Evolutionary conservation across 1,140 invertebrate genomes (phyloP), one percentile per base, ranked within the genome.

Genomic region (Pygmarrhopalites habei): DNA sequence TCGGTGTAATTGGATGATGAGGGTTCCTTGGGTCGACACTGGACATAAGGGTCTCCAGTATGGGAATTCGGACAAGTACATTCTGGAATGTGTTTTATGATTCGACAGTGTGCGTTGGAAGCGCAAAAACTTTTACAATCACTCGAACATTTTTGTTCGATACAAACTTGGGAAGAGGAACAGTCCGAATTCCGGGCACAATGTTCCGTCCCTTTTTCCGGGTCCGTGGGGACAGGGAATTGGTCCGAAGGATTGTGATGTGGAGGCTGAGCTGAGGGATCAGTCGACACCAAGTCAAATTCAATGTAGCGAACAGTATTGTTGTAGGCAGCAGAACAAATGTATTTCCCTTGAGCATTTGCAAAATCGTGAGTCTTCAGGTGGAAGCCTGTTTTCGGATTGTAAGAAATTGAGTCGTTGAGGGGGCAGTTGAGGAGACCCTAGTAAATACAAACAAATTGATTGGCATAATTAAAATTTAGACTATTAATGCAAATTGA

Each of bases 351-450:
- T 21, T 43, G 35, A 4, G 47, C 29, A 29, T 66, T 57, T 55
- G 61, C 43, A 58, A 58, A 53, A 21, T 66, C 60, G 26, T 53
- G 30, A 23, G 49, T 51, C 23, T 62, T 57, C 23, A 67, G 21
- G 29, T 58, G 62, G 52, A 67, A 67, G 7, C 66, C 66, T n/a
- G 61, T 58, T 52, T 67, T 67, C 19, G 35, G 32, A 25, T 51
- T 53, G 44, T 49, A 67, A 26, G 41, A 52, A 15, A 67, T 52
- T 25, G 61, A 60, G 25, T 67, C 61, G 39, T 67, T 64, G 4
- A 61, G 26, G 26, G 62, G 61, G 29, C 66, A 65, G n/a, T 65
- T 61, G 2, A 65, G 28, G 2, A 65, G 12, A n/a, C 63, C 63
- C 63, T 65, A 28, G 23, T 5, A 28, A 55, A 14, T 12, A 12